Evolutionary conservation across 2,797 vertebrate species (phyloP).

Genomic region (Perodicticus potto): DNA sequence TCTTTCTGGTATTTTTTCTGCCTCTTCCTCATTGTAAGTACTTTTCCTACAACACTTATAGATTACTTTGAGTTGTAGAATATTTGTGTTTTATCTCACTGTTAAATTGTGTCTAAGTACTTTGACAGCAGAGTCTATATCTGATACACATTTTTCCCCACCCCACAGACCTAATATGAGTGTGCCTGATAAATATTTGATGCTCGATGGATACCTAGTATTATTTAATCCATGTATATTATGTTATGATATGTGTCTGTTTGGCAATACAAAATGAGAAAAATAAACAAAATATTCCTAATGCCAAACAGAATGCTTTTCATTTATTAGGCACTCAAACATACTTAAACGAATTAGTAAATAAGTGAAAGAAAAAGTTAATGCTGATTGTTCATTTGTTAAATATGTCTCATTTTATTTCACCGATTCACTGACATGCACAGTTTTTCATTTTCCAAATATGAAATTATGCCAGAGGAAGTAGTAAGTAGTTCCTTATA

Average conservation of each 20-base stretch:
- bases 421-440: not conserved
- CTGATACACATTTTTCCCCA: not conserved
- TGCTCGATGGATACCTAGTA: not conserved
- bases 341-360: not conserved
- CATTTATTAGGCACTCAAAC: not conserved
- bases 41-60: not conserved
- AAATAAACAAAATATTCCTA: not conserved
- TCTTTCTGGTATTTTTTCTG: not conserved
- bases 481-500: not conserved
- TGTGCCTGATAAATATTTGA: not conserved
- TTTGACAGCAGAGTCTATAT: not conserved
- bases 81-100: not conserved
- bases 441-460: constrained; percentile 18
- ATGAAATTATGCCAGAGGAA: not conserved
- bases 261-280: not conserved
- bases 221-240: not conserved
- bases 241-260: not conserved
- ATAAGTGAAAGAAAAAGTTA: constrained; percentile 31
- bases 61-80: not conserved
- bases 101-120: not conserved
- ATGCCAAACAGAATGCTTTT: not conserved
- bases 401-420: not conserved
- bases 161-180: not conserved
- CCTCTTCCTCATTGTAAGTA: not conserved
- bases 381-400: not conserved